A percentile compares a stretch with the other conserved stretches of the same genome.
Evolutionary conservation across 2,113 vertebrate genomes (phyloP).

Genomic region (Chauna torquata): DNA sequence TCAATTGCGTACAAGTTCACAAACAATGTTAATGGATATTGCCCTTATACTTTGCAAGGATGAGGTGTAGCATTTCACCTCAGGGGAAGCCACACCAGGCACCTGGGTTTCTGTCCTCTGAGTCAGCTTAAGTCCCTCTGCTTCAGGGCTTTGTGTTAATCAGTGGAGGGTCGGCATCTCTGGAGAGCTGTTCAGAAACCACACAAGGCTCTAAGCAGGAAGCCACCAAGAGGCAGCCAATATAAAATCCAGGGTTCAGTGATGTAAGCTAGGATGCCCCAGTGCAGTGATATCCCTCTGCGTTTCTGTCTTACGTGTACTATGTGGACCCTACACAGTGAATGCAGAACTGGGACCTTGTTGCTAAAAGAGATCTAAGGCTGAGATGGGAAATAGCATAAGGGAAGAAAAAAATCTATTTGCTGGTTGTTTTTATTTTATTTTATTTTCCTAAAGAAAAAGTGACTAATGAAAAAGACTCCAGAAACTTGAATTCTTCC

Average conservation of each 20-base stretch:
- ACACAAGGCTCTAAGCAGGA: neutral
- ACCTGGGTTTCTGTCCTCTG: neutral
- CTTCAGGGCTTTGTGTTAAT: neutral
- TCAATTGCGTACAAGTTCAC: neutral
- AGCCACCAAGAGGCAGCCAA: neutral
- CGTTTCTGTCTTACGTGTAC: neutral
- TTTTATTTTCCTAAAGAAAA: neutral
- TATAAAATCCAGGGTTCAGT: neutral
- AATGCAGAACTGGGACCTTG: neutral
- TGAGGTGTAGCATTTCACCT: neutral
- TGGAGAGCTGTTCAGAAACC: neutral
- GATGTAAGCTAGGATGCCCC: neutral
- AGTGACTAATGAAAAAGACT: neutral
- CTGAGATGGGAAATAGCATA: neutral
- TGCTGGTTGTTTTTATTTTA: neutral
- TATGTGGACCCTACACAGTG: neutral
- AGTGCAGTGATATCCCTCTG: neutral
- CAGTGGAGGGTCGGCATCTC: neutral
- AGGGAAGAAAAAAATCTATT: neutral
- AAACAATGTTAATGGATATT: neutral
- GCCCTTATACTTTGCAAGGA: neutral
- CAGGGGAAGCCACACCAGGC: neutral
- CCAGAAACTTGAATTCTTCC: neutral
- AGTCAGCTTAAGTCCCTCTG: neutral
- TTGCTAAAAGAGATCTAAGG: neutral